Base-by-base conservation (phyloP, 2,888 invertebrate genomes). In the Physocephala rufipes region DNA sequence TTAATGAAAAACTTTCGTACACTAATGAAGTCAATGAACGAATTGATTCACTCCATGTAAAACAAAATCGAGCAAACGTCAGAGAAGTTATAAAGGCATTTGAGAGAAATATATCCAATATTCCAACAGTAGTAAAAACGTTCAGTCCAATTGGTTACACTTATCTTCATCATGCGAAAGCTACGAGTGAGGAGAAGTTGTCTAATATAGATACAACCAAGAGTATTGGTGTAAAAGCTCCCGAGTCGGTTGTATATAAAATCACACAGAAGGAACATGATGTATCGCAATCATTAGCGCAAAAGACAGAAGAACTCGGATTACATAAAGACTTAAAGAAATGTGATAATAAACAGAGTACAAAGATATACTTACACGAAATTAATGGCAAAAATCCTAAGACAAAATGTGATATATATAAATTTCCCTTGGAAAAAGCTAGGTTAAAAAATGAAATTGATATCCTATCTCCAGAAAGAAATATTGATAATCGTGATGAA, bases 41-140 rank as follows among this genome's bases (percentile, higher is more conserved):
- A 30, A 19, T 36, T 36, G 61, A 21, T 28, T 1, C 2, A 9
- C 2, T 16, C 5, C 12, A 19, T 68, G 1, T 19, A 13, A 45
- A 58, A 1, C 28, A 47, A 19, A 16, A 19, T 43, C 55, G 67
- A 71, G 88, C 88, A 26, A 89, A 89, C 77, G 90, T 90, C 1
- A 89, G 86, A 82, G 87, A 89, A 47, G 88, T 88, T 77, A 86
- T 90, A 36, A 87, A 87, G 80, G 80, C 87, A 65, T 80, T 90
- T 69, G 90, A 90, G 81, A 88, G 89, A 28, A 45, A 73, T 73
- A 26, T 66, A 59, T 13, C 67, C 71, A 9, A 53, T 79, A 43
- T 55, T 58, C 30, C 62, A 21, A 43, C 79, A 67, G 79, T 80
- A 67, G 79, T 77, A 30, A 77, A 74, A 45, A 78, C 80, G 2